These are phyloP conservation scores for Stratiolaelaps scimitus DNA, from an alignment of 1,140 invertebrate genomes.

Conservation along the genomic window DNA sequence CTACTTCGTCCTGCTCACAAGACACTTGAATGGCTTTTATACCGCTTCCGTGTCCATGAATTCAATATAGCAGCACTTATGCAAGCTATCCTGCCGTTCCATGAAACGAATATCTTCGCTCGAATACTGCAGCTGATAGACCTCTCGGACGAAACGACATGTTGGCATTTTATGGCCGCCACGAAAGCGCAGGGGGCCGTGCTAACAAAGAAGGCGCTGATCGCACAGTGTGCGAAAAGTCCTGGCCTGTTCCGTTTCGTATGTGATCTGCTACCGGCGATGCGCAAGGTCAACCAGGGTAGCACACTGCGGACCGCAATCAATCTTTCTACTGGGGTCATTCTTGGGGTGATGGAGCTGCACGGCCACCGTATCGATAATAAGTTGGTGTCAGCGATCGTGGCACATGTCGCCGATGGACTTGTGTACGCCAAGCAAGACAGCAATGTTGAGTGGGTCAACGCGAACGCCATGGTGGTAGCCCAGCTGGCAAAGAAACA, in stretches of 20 bases:
- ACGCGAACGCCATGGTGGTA: slow-evolving; percentile 59
- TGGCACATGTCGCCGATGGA: slow-evolving; percentile 9
- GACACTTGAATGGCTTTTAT: slow-evolving; percentile 80
- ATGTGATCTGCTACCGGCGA: slow-evolving; percentile 52
- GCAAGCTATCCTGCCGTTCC: slow-evolving; percentile 69
- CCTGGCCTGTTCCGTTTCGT: slow-evolving; percentile 58
- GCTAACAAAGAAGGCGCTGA: slow-evolving; percentile 54
- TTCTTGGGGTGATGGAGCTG: not conserved
- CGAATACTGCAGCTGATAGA: slow-evolving; percentile 62
- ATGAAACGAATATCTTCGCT: slow-evolving; percentile 75
- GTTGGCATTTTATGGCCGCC: slow-evolving; percentile 62
- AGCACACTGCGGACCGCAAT: slow-evolving; percentile 3
- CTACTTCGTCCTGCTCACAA: slow-evolving; percentile 67
- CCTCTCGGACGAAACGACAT: slow-evolving; percentile 48
- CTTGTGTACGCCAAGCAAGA: slow-evolving; percentile 6
- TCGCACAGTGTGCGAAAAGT: slow-evolving; percentile 57
- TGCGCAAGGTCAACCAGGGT: slow-evolving; percentile 47
- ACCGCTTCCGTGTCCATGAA: slow-evolving; percentile 66
- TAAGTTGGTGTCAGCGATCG: slow-evolving; percentile 13
- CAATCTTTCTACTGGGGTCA: slow-evolving; percentile 8
- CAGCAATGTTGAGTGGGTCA: slow-evolving; percentile 34
- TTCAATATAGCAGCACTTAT: slow-evolving; percentile 71
- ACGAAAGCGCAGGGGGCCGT: slow-evolving; percentile 35
- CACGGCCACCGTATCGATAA: slow-evolving; percentile 1
- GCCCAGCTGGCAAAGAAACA: slow-evolving; percentile 52